Base-by-base conservation (phyloP, 2,113 vertebrate species). In the Pelecanus crispus region DNA sequence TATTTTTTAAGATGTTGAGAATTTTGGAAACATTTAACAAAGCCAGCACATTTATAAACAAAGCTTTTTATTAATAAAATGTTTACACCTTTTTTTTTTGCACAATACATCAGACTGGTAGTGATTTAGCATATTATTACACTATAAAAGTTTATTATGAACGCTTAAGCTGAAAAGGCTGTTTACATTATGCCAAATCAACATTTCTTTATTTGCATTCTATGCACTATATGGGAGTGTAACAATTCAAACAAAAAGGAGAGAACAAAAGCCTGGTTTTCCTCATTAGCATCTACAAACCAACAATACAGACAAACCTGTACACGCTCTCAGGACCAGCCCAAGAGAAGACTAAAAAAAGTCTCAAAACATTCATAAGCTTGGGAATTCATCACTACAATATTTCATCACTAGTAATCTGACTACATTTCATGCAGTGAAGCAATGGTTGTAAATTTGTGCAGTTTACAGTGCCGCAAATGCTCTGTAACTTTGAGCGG, bases 271-370 rank as follows among this genome's bases (percentile, higher is more conserved):
- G 93, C 88, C 80, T 85, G 65, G 90, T 92, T 97, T 97, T 95
- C 85, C 77, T 88, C 67, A 87, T 97, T 97, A 97, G 94, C 97
- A 97, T 98, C 95, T 97, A 98, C 97, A 98, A 97, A 98, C 96
- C 93, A 96, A 95, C 96, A 97, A 98, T 91, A 97, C 96, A 98
- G 97, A 97, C 78, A 98, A 96, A 97, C 95, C 97, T 89, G 97
- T 98, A 97, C 97, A 98, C 67, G 62, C 97, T 98, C 98, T 98
- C 94, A 98, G 99, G 99, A 96, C 99, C 99, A 99, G 99, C 99
- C 99, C 97, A 99, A 99, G 99, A 98, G 95, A 94, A 94, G 97
- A 96, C 95, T 96, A 96, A 88, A 97, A 97, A 95, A 92, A 92
- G 95, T 97, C 92, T 98, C 88, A 74, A 88, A 91, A 95, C 95